Evolutionary conservation across 2,113 vertebrate genomes (phyloP), one percentile per base, ranked within the genome.

Genomic region (Callipepla californica): DNA sequence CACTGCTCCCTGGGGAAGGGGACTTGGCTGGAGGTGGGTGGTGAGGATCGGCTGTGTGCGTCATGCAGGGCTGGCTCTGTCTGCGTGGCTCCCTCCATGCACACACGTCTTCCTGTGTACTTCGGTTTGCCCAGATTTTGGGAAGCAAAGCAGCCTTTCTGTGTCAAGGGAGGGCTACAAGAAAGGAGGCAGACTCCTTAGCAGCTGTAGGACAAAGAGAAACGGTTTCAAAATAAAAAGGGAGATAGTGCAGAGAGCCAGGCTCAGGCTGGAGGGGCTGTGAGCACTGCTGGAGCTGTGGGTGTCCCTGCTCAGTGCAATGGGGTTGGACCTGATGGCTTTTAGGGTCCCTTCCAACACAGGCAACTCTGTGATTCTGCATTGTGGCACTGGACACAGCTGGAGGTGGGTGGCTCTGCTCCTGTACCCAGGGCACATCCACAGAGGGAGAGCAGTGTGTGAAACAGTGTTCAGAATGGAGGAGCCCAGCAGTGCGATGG

Each of bases 21-120:
- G 45, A 11, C 62, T 10, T 4, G 48, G 58, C 51, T 67, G 80
- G 51, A 42, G 36, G 36, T 40, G 61, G 13, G n/a, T 66, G 53
- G 22, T 0, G 7, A 9, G 9, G 23, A 2, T 40, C 38, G 0
- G 10, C 50, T 23, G 7, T 5, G 42, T 0, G 17, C 23, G 48
- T 17, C 0, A 0, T 77, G 66, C 38, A 9, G 44, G 42, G 34
- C 44, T 53, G 44, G 6, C 7, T 47, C 21, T 86, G 62, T 13
- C 61, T 62, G 50, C 91, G 22, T 1, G 1, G n/a, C 44, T 76
- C 44, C 47, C 3, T 87, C 53, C 13, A 4, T 2, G 3, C 4
- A 11, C 1, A 1, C 7, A 1, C 5, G 22, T 59, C 42, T 45
- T 51, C 68, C 44, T 21, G 44, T 34, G 28, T 6, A 18, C 13